A percentile compares a stretch with the other conserved stretches of the same genome.
Conservation (phyloP, 64 coral and sea anemone species). For the Stichodactyla mertensii region DNA sequence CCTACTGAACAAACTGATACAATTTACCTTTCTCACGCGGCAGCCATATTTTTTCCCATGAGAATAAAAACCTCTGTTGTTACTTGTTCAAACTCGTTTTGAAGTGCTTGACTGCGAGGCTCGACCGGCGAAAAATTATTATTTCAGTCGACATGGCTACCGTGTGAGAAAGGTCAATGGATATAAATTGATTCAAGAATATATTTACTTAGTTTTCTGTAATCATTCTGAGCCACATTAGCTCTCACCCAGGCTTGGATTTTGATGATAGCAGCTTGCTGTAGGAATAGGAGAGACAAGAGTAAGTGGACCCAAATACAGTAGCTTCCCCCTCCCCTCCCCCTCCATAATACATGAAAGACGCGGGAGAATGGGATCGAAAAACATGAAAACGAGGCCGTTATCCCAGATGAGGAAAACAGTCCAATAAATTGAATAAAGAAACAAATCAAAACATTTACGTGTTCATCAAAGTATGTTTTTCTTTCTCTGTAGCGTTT, state of each 20-base stretch:
- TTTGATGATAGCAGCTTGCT: constrained; percentile 93
- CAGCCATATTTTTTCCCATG: too few relatives aligned
- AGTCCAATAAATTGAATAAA: neutral
- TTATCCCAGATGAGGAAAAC: too few relatives aligned
- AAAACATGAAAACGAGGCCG: neutral
- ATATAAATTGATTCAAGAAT: neutral
- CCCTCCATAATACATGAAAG: neutral
- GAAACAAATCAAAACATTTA: neutral
- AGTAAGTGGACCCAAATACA: neutral
- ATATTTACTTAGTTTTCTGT: constrained; percentile 86
- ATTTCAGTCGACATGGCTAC: too few relatives aligned
- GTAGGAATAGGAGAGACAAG: neutral
- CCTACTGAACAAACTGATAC: too few relatives aligned
- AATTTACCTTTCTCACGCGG: too few relatives aligned
- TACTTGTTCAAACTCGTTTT: too few relatives aligned
- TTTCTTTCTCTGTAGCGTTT: constrained; percentile 70
- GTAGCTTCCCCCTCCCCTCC: neutral
- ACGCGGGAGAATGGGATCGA: neutral
- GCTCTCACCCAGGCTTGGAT: constrained; percentile 94
- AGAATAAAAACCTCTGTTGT: too few relatives aligned
- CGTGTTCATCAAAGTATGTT: constrained; percentile 82
- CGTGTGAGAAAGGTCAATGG: neutral
- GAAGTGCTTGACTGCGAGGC: neutral
- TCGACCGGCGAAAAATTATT: neutral
- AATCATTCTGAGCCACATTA: constrained; percentile 89